Conservation (phyloP, 2,797 vertebrate genomes). For the Rhinoraja longicauda region DNA sequence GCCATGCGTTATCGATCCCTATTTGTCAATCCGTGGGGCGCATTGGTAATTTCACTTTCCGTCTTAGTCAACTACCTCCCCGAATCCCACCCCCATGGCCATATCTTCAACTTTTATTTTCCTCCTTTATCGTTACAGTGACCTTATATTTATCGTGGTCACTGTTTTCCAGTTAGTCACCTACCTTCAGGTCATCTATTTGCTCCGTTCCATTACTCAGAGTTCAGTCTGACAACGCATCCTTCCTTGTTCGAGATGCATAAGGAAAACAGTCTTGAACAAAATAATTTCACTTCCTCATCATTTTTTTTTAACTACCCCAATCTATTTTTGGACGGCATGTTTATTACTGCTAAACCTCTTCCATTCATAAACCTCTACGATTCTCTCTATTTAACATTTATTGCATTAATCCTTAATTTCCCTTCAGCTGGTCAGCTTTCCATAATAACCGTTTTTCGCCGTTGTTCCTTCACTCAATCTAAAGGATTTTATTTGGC, state of each 20-base stretch:
- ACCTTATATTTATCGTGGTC: background rate
- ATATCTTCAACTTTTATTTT: background rate
- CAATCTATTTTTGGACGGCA: background rate
- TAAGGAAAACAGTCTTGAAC: background rate
- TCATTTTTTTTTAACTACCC: background rate
- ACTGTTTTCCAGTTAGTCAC: background rate
- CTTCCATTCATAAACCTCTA: background rate
- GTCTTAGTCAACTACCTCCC: background rate
- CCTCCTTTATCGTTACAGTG: background rate
- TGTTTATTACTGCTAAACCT: background rate
- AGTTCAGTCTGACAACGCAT: background rate
- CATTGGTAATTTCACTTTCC: background rate
- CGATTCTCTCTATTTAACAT: background rate
- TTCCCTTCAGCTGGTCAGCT: background rate
- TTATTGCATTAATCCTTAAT: background rate
- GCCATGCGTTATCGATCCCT: background rate
- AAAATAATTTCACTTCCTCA: background rate
- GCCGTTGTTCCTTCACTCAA: background rate
- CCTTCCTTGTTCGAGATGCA: background rate
- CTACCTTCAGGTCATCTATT: background rate
- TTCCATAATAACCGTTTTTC: background rate
- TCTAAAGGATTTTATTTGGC: background rate
- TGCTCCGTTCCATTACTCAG: background rate
- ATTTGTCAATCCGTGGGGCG: background rate
- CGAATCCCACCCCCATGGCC: background rate